Evolutionary conservation across 2,797 vertebrate genomes (phyloP), one percentile per base, ranked within the genome.

Genomic region (Danio albolineatus): DNA sequence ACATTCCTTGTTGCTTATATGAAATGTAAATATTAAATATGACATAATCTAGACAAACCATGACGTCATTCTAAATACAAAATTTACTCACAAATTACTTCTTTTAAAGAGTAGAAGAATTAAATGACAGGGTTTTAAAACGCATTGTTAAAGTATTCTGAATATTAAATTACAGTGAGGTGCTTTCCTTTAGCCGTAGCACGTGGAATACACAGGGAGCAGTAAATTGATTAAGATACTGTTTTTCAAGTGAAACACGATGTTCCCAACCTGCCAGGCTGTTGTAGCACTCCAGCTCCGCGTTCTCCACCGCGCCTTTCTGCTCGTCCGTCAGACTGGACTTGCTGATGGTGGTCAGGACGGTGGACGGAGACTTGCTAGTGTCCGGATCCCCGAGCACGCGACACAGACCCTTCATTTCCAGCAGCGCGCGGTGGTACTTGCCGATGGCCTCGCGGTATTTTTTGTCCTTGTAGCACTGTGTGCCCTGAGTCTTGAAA

Each of bases 391-490:
- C 96, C 70, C 94, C 93, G 78, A 94, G 88, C 80, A 93, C 91
- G 87, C 93, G 90, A 86, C 93, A 95, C 90, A 99, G 91, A 80
- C 96, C 96, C 92, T 99, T 99, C 83, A 99, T 96, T 93, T 99
- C 97, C 90, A 99, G 93, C 89, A 99, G 89, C 70, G 98, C 97
- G 82, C 98, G 95, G 92, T 99, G 98, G 80, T 98, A 99, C 92
- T 98, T 99, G 88, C 98, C 98, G 81, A 99, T 99, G 90, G 98
- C 97, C 88, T 98, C 98, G 56, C 97, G 94, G 94, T 97, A 99
- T 93, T 99, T 99, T 94, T 99, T 99, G 87, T 98, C 98, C 92
- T 98, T 97, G 94, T 98, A 99, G 90, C 98, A 98, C 93, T 98
- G 97, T 54, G 95, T 96, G 65, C 97, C 98, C 89, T 99, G 95